Evolutionary conservation across 1,140 invertebrate genomes (phyloP).

Genomic region (Euborellia annulipes): DNA sequence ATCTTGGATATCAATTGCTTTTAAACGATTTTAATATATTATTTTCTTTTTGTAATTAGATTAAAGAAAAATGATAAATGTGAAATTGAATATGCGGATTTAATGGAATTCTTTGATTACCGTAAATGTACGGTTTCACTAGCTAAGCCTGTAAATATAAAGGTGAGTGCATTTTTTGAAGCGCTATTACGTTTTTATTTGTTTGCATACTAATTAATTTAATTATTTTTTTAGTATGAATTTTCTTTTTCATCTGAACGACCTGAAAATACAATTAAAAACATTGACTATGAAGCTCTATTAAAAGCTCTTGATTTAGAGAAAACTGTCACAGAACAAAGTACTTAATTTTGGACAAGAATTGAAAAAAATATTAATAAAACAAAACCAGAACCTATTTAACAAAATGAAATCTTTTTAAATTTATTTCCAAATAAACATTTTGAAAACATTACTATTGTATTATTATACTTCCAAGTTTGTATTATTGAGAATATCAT

Average conservation of each 20-base stretch:
- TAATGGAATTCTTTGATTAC: slow-evolving; percentile 40
- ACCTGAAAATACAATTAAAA: slow-evolving; percentile 23
- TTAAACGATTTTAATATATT: slow-evolving; percentile 7
- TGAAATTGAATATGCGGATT: slow-evolving; percentile 38
- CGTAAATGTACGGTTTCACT: slow-evolving; percentile 35
- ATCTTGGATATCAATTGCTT: slow-evolving; percentile 6
- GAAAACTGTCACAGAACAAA: slow-evolving; percentile 1
- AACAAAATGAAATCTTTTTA: too few relatives aligned
- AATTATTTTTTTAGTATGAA: slow-evolving; percentile 23
- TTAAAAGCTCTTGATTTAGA: slow-evolving; percentile 32
- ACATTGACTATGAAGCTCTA: slow-evolving; percentile 33
- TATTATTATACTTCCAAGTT: too few relatives aligned
- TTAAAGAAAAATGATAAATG: slow-evolving; percentile 40
- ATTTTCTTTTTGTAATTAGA: slow-evolving; percentile 20
- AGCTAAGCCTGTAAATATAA: slow-evolving; percentile 31
- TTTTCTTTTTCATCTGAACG: slow-evolving; percentile 31
- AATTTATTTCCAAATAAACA: too few relatives aligned
- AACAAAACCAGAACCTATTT: too few relatives aligned
- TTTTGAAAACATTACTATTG: too few relatives aligned
- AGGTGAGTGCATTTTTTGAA: too few relatives aligned
- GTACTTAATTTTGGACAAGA: too few relatives aligned
- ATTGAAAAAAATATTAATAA: too few relatives aligned
- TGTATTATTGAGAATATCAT: too few relatives aligned
- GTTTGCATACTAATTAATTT: slow-evolving; percentile 4
- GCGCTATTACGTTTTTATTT: slow-evolving; percentile 1